Conservation (phyloP, 2,888 invertebrate genomes). For the Clusia tigrina region DNA sequence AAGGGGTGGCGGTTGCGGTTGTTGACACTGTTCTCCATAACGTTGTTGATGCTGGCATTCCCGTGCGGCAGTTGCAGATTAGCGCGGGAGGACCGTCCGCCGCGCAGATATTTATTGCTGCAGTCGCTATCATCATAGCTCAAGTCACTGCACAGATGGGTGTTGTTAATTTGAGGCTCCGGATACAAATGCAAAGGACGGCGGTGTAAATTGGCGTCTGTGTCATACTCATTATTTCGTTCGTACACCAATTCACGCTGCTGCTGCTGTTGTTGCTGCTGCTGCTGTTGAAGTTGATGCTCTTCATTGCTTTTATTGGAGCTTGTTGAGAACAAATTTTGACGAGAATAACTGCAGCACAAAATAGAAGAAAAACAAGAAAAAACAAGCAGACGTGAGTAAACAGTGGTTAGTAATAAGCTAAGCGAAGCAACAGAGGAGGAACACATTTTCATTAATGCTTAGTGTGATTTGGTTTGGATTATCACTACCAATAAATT, state of each 20-base stretch:
- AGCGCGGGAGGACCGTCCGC: conserved; percentile 35
- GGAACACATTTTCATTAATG: too few relatives aligned
- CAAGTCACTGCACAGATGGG: conserved; percentile 67
- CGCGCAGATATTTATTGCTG: conserved; percentile 35
- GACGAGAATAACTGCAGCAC: conserved; percentile 82
- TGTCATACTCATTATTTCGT: not conserved
- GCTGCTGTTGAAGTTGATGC: conserved; percentile 42
- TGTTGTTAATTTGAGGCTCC: conserved; percentile 44
- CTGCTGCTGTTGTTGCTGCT: conserved; percentile 35
- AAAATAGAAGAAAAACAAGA: conserved; percentile 33
- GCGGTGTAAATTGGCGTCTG: conserved; percentile 14
- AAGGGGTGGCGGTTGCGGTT: conserved; percentile 11
- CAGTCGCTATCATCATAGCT: conserved; percentile 56
- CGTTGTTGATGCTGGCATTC: conserved; percentile 36
- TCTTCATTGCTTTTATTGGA: conserved; percentile 76
- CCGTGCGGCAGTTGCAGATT: conserved; percentile 44
- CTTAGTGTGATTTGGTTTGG: too few relatives aligned
- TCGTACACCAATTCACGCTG: conserved; percentile 31
- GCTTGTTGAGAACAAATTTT: conserved; percentile 81
- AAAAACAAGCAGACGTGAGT: conserved; percentile 21
- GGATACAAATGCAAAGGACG: not conserved
- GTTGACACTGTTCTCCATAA: conserved; percentile 28
- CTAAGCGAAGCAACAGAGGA: too few relatives aligned
- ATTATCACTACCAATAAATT: too few relatives aligned
- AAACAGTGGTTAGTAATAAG: conserved; percentile 5